These are phyloP conservation scores for Melanocharis versteri DNA, from an alignment of 2,113 vertebrate genomes.

Conservation along the genomic window DNA sequence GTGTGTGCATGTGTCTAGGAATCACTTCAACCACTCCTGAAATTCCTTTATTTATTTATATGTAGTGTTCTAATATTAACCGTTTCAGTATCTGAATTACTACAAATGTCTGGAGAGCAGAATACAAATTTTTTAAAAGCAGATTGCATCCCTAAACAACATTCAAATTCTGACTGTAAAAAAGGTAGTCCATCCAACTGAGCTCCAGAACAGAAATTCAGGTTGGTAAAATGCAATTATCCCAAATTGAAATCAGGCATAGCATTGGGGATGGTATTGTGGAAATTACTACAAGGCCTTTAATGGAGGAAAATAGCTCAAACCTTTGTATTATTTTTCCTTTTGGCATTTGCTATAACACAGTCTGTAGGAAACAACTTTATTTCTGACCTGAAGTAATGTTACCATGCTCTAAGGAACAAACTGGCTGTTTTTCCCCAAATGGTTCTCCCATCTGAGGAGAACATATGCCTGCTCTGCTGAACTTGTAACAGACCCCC, in stretches of 20 bases:
- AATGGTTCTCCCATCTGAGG: background rate
- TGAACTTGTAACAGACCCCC: background rate
- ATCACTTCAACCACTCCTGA: slow-evolving; percentile 1
- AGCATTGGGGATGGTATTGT: background rate
- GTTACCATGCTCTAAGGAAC: background rate
- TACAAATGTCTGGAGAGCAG: background rate
- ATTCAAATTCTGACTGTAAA: background rate
- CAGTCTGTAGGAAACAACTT: background rate
- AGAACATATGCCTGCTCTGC: background rate
- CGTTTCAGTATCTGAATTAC: background rate
- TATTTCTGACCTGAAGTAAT: background rate
- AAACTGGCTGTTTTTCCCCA: background rate
- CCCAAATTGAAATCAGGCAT: background rate
- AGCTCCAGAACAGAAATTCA: background rate
- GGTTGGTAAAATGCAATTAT: slow-evolving; percentile 4
- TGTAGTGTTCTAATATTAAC: slow-evolving; percentile 17
- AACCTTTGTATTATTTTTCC: background rate
- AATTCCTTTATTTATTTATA: slow-evolving; percentile 54
- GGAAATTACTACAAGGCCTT: background rate
- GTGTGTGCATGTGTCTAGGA: background rate
- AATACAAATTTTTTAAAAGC: background rate
- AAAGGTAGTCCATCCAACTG: background rate
- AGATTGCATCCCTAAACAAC: background rate
- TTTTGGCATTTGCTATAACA: background rate
- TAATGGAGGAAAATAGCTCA: background rate